phyloP scores from a whole-genome alignment of 2,888 invertebrate genomes.

The Rhaphigaster nebulosa region DNA sequence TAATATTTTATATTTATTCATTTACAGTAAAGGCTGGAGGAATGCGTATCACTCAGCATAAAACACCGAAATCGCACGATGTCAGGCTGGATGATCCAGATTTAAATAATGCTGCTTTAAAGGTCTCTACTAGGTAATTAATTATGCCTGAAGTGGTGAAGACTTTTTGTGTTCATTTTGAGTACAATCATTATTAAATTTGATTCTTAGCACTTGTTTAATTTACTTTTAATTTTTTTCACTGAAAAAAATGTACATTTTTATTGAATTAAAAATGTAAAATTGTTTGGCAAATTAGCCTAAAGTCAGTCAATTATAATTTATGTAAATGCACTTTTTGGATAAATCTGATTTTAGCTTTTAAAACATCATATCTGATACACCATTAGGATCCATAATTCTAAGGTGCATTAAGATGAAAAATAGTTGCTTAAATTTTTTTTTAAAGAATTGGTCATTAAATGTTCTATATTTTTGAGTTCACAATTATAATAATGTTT shows the following conservation, averaged over 20 bases:
- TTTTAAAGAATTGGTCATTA: no score
- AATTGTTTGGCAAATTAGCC: not conserved
- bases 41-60: constrained; percentile 92
- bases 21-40: constrained; percentile 89
- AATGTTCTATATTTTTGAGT: no score
- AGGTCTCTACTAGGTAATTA: constrained; percentile 76
- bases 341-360: no score
- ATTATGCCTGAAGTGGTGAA: not conserved
- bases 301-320: no score
- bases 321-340: no score
- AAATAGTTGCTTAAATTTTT: no score
- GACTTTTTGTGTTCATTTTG: not conserved
- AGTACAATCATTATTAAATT: not conserved
- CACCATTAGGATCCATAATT: no score
- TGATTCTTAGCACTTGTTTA: not conserved
- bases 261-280: not conserved
- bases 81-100: constrained; percentile 76
- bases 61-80: constrained; percentile 72
- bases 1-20: constrained; percentile 54
- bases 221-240: not conserved
- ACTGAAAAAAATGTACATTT: not conserved
- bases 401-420: no score
- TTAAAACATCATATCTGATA: no score
- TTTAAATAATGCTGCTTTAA: constrained; percentile 81
- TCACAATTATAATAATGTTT: no score